phyloP scores from a whole-genome alignment of 2,797 vertebrate genomes.

The Clamator glandarius region DNA sequence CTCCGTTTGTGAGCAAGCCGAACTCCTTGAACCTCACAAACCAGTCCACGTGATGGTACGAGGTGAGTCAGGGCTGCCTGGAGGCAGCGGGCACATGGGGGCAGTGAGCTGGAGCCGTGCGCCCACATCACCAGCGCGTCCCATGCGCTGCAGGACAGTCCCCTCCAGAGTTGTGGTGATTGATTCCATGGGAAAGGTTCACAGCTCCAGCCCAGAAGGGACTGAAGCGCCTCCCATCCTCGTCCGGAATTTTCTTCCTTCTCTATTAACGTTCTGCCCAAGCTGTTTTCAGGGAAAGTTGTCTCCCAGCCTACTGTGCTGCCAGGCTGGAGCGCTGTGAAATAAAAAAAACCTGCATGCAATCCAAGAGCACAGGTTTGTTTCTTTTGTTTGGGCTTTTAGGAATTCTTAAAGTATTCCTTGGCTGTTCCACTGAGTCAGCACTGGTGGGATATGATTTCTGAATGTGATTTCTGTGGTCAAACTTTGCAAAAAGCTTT shows the following conservation, averaged over 20 bases:
- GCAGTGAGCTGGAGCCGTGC: neutral
- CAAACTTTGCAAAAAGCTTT: neutral
- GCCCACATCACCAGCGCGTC: rapidly evolving
- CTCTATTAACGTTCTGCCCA: neutral
- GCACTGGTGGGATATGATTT: neutral
- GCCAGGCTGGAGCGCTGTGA: neutral
- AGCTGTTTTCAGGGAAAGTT: neutral
- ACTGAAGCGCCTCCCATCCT: neutral
- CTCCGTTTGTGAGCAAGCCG: neutral
- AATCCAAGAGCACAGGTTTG: neutral
- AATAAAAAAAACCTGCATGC: neutral
- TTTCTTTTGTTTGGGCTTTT: neutral
- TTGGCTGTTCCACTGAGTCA: neutral
- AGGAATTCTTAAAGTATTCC: neutral
- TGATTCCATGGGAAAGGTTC: neutral
- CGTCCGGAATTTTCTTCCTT: neutral
- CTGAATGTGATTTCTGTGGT: constrained; percentile 27
- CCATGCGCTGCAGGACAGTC: neutral
- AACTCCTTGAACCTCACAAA: neutral
- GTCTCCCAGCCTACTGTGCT: neutral
- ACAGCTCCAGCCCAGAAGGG: neutral
- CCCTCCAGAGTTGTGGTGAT: neutral
- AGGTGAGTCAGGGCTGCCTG: neutral
- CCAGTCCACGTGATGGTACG: rapidly evolving
- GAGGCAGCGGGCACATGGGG: neutral